Evolutionary conservation across 2,113 vertebrate species (phyloP), one percentile per base, ranked within the genome.

Genomic region (Atherinomorus stipes): DNA sequence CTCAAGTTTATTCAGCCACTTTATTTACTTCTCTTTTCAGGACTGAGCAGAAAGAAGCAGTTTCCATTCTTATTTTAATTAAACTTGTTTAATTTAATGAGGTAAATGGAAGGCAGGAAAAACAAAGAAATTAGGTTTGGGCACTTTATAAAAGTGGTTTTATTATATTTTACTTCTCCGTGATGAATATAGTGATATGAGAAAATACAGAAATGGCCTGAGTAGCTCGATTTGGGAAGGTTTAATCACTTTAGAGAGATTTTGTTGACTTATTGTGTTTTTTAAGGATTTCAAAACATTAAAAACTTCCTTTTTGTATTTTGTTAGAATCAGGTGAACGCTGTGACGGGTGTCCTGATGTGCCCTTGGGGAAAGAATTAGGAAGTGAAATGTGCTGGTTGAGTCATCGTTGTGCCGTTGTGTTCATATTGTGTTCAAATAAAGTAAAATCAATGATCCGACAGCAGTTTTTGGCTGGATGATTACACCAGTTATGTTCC

Each of bases 31-130:
- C 0, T 13, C 37, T 54, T 62, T 61, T 53, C 71, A 59, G 34
- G 0, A 59, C 64, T 28, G 16, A 19, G 6, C 37, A 54, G 31
- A 54, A 22, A 61, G 11, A 61, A 76, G 37, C 18, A 1, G 21
- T 11, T 57, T 64, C 47, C 21, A 23, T 51, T 38, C 31, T 34
- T 34, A 34, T 1, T 34, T 26, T 34, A 53, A 63, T 72, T 54
- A 54, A 21, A 61, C 22, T 37, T 22, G 52, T 63, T 72, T 47
- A 4, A 25, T 62, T 72, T 72, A 54, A 56, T 72, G 70, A 63
- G 59, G 19, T 63, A 19, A 28, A 53, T 52, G 23, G 45, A 51
- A 70, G 10, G 67, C 56, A 51, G 22, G 22, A 45, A 38, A 59
- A 59, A 70, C 56, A 59, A 70, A 50, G 67, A n/a, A 68, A 68